Evolutionary conservation across 1,140 invertebrate species (phyloP).

Genomic region (Sycophaga agraensis): DNA sequence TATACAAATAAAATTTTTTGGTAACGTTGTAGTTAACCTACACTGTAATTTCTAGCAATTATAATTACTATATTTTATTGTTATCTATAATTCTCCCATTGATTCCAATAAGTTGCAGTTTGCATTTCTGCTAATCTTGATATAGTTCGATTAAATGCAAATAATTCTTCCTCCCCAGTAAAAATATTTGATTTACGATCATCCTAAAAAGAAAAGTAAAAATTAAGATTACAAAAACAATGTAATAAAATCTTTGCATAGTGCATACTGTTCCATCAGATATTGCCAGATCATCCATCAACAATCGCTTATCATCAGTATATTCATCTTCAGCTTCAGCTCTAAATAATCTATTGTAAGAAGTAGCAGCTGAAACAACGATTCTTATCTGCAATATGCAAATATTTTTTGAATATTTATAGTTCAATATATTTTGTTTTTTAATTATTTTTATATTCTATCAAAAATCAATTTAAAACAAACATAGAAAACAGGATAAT

Average conservation of each 20-base stretch:
- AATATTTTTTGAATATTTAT: conserved; percentile 23
- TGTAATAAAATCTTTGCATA: not conserved
- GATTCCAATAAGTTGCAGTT: conserved; percentile 87
- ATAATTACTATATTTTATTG: conserved; percentile 25
- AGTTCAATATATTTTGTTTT: not conserved
- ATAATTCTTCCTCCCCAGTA: conserved; percentile 95
- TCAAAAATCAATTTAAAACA: too few relatives aligned
- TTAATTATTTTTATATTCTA: too few relatives aligned
- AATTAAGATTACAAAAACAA: not conserved
- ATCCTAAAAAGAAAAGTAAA: conserved; percentile 57
- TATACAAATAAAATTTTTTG: too few relatives aligned
- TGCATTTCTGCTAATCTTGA: conserved; percentile 95
- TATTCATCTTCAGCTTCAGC: conserved; percentile 59
- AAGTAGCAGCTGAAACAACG: conserved; percentile 76
- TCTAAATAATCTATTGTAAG: conserved; percentile 76
- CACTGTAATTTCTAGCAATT: not conserved
- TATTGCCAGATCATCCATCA: conserved; percentile 94
- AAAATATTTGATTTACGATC: conserved; percentile 82
- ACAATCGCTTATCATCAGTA: conserved; percentile 74
- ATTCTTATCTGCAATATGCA: conserved; percentile 65
- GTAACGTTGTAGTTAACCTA: too few relatives aligned
- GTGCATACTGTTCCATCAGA: conserved; percentile 59
- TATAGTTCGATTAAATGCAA: conserved; percentile 92
- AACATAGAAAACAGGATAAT: not conserved
- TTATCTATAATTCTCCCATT: conserved; percentile 66